phyloP scores from a whole-genome alignment of 2,888 invertebrate genomes.

The Papilio demoleus region DNA sequence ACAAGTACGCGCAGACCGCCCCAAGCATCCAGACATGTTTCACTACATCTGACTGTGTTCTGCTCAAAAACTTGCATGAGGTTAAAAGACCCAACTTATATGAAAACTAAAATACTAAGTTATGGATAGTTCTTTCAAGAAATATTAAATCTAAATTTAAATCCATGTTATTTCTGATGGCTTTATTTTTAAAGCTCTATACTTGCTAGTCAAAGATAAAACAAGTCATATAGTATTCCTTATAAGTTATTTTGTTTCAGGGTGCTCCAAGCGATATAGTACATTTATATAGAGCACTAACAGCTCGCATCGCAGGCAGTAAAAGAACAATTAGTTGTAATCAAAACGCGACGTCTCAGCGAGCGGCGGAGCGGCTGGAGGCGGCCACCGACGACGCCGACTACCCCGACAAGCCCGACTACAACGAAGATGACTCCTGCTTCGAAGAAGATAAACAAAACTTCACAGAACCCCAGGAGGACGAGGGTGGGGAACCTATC shows the following conservation, averaged over 20 bases:
- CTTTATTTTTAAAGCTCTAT: neutral
- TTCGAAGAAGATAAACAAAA: slow-evolving; percentile 51
- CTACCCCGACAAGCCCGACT: slow-evolving; percentile 57
- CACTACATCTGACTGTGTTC: too few relatives aligned
- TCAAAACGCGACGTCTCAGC: slow-evolving; percentile 61
- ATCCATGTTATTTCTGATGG: too few relatives aligned
- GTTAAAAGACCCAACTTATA: too few relatives aligned
- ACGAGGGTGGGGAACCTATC: slow-evolving; percentile 38
- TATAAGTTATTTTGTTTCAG: slow-evolving; percentile 53
- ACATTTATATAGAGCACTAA: slow-evolving; percentile 67
- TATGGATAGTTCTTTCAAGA: too few relatives aligned
- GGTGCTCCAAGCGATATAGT: slow-evolving; percentile 72
- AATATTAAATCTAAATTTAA: too few relatives aligned
- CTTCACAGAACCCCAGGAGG: slow-evolving; percentile 43
- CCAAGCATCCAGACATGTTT: too few relatives aligned
- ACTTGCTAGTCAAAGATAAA: neutral
- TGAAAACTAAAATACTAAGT: too few relatives aligned
- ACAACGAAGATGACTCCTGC: slow-evolving; percentile 49
- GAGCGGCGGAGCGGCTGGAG: slow-evolving; percentile 68
- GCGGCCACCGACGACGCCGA: slow-evolving; percentile 62
- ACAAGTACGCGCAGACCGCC: too few relatives aligned
- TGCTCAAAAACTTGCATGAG: too few relatives aligned
- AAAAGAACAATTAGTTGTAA: slow-evolving; percentile 57
- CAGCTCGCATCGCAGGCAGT: slow-evolving; percentile 64
- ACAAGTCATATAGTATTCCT: neutral